phyloP scores from a whole-genome alignment of 2,888 invertebrate species.

The Limnephilus marmoratus region DNA sequence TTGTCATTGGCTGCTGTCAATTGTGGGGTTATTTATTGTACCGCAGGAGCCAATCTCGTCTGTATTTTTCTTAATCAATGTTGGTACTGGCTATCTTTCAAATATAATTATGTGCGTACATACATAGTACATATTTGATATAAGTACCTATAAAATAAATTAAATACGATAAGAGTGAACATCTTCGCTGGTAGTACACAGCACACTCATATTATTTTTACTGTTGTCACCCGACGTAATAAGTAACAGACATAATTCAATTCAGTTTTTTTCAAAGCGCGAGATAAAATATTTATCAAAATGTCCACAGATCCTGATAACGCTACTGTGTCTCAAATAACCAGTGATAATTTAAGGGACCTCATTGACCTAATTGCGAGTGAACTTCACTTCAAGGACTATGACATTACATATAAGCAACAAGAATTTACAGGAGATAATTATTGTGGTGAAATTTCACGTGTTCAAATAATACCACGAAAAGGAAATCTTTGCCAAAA shows the following conservation, averaged over 20 bases:
- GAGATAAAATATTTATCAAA: not conserved
- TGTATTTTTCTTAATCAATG: not conserved
- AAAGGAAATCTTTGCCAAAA: not conserved
- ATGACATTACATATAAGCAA: constrained; percentile 15
- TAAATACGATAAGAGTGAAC: not conserved
- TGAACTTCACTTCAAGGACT: constrained; percentile 43
- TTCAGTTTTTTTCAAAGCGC: not conserved
- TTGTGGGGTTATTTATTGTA: not conserved
- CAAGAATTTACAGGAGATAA: constrained; percentile 54
- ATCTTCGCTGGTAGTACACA: not conserved
- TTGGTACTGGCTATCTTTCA: not conserved
- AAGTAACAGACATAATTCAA: not conserved
- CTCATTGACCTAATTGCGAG: constrained; percentile 29
- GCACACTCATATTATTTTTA: not conserved
- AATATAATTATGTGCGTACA: not conserved
- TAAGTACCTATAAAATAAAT: too few species aligned
- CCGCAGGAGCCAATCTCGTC: not conserved
- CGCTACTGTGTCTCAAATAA: not conserved
- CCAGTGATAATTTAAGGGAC: constrained; percentile 4
- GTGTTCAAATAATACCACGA: constrained; percentile 39
- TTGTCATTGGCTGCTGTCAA: not conserved
- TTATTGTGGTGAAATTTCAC: constrained; percentile 54
- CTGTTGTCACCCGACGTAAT: not conserved
- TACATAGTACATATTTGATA: not conserved
- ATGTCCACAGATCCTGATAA: not conserved